Base-by-base conservation (phyloP, 2,888 invertebrate species). In the Xestia xanthographa region DNA sequence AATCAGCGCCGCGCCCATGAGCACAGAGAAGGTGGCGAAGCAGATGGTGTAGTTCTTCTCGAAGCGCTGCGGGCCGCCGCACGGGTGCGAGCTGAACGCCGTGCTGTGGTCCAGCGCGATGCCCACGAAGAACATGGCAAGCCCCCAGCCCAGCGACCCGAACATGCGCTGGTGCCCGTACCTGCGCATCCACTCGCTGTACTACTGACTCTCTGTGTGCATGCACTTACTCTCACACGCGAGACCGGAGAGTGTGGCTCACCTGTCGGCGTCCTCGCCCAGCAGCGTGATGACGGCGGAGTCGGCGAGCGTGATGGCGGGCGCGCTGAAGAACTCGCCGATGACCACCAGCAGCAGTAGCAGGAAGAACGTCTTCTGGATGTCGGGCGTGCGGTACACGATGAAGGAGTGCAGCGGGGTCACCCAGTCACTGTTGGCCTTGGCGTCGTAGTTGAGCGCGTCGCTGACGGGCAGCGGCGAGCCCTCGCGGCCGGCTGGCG, bases 31-130 rank as follows among this genome's bases (percentile, higher is more conserved):
- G 66, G 99, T 99, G 20, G 99, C 99, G 95, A 99, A 99, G 94
- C 99, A 99, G 85, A 99, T 99, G 53, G 99, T 99, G 95, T 99
- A 99, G 96, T 99, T 99, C 94, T 99, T 99, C 95, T 99, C 99
- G 92, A 98, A 98, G 79, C 97, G 97, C 90, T 98, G 98, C 12
- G 99, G 98, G 0, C 97, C 98, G 0, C 97, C 98, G 91, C 99
- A 99, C 0, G 99, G 99, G 94, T 99, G 99, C 89, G 98, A 97
- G 41, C 99, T 98, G 94, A 99, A 99, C 0, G 99, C 98, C 34
- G 99, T 99, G 76, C 99, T 99, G 94, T 99, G 99, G 95, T 99
- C 99, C 80, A 99, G 96, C 2, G 98, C 99, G 89, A 99, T 99
- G 78, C 99, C 99, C 79, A 99, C 99, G 93, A 99, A 98, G 95